phyloP scores from a whole-genome alignment of 2,888 invertebrate species.

The Epistrophe grossulariae region DNA sequence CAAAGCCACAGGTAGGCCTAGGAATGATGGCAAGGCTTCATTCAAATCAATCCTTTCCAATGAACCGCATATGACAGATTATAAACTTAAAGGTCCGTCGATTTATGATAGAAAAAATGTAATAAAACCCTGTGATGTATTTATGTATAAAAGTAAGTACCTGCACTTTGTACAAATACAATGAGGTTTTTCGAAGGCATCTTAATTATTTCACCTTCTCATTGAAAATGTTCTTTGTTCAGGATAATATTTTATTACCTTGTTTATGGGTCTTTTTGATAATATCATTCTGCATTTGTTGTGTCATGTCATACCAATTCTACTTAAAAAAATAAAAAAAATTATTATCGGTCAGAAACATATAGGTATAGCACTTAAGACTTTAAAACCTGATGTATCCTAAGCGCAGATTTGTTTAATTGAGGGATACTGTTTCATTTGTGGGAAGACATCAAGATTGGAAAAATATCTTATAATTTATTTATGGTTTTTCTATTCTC shows the following conservation, averaged over 20 bases:
- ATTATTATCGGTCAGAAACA: conserved; percentile 7
- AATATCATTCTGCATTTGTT: conserved; percentile 18
- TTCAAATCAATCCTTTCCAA: conserved; percentile 55
- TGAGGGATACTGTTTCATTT: conserved; percentile 32
- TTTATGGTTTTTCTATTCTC: conserved; percentile 40
- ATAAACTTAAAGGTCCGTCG: conserved; percentile 20
- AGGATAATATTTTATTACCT: conserved; percentile 7
- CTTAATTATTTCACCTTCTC: conserved; percentile 48
- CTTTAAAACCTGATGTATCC: conserved; percentile 11
- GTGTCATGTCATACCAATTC: conserved; percentile 36
- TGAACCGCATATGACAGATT: conserved; percentile 46
- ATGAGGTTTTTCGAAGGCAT: conserved; percentile 28
- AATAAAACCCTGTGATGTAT: conserved; percentile 21
- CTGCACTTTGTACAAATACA: background rate
- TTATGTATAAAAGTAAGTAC: background rate
- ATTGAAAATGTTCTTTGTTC: conserved; percentile 17
- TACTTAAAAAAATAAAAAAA: background rate
- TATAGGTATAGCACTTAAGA: conserved; percentile 8
- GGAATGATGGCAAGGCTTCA: conserved; percentile 23
- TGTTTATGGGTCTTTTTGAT: conserved; percentile 4
- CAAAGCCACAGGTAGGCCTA: too few relatives aligned
- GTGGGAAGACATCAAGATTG: background rate
- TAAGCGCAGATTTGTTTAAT: background rate
- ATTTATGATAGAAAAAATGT: conserved; percentile 41
- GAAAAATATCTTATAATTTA: conserved; percentile 17